Base-by-base conservation (phyloP, 2,888 invertebrate species). In the Hydriomena furcata region DNA sequence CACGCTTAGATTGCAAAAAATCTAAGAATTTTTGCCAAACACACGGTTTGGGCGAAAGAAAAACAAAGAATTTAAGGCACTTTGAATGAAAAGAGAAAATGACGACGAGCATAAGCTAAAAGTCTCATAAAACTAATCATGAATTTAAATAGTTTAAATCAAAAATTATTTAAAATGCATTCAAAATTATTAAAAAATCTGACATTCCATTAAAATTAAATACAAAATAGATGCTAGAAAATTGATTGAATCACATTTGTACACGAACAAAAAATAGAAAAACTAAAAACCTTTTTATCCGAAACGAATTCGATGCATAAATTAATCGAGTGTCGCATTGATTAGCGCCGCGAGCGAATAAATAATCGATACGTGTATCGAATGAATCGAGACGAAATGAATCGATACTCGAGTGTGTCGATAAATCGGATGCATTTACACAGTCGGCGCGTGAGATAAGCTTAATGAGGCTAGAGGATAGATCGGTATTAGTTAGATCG, bases 311-410 rank as follows among this genome's bases (percentile, higher is more conserved):
- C 64, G 61, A 65, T 66, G 73, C 72, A 77, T 79, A 76, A 77
- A 81, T 82, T 79, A 79, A 79, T 69, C 67, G 70, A 69, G 68
- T 74, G 76, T 76, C 76, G 71, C 69, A 68, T 79, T 81, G 85
- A 84, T 85, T 84, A 83, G 81, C 71, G 80, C 77, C 77, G 75
- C 79, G 63, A 74, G 79, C 79, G 73, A 76, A 80, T 82, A 82
- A 83, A 84, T 83, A 80, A 80, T 71, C 71, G 66, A 68, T 72
- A 52, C 47, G 73, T 68, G 71, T 68, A 73, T 71, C 71, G 75
- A 72, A 74, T 73, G 76, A 71, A 71, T 74, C 73, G 76, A 68
- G 67, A 73, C 66, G 68, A 67, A 68, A 74, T 76, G 70, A 72
- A 74, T 66, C 65, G 66, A 52, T 47, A 47, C 52, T 42, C 28